Base-by-base conservation (phyloP, 2,797 vertebrate species). In the Epinephelus awoara region DNA sequence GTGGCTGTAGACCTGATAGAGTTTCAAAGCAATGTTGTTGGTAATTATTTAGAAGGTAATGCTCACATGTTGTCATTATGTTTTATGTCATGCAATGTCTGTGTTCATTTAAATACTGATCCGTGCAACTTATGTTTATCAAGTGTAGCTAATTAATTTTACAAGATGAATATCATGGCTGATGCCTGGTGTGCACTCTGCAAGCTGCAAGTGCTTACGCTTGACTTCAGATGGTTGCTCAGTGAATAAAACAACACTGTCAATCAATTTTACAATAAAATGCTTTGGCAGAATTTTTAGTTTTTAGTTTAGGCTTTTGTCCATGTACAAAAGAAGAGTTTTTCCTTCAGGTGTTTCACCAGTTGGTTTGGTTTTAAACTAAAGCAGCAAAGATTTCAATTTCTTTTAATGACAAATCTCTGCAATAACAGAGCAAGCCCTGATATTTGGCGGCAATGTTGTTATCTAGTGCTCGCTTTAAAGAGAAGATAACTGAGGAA, bases 111-210 rank as follows among this genome's bases (percentile, higher is more conserved):
- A 56, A 54, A 64, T 64, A 51, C 50, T 0, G 9, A 21, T 67
- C 9, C 5, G 38, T 47, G 44, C 11, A 46, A 25, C 44, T 18
- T 44, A 7, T 44, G 46, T 65, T 66, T 47, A 58, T 62, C 27
- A 44, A 47, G 40, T 65, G 57, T 52, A 46, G n/a, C n/a, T 56
- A 61, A 66, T 66, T 70, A 29, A 72, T 63, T 65, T n/a, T 42
- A 44, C 17, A 34, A 34, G 17, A 25, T 49, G 8, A 72, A 64
- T 69, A 50, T 18, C 6, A 42, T 17, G 17, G 4, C 34, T 42
- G 34, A 56, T 59, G 40, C 56, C 29, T 67, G 46, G 55, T 49
- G 29, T 27, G 23, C 2, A 2, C 42, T 47, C 12, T 58, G 29
- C 19, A 72, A 46, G 11, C 44, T 57, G n/a, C 3, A 17, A 21